A percentile compares a stretch with the other conserved stretches of the same genome.
phyloP scores from a whole-genome alignment of 2,797 vertebrate species.

The Linurgus olivaceus region DNA sequence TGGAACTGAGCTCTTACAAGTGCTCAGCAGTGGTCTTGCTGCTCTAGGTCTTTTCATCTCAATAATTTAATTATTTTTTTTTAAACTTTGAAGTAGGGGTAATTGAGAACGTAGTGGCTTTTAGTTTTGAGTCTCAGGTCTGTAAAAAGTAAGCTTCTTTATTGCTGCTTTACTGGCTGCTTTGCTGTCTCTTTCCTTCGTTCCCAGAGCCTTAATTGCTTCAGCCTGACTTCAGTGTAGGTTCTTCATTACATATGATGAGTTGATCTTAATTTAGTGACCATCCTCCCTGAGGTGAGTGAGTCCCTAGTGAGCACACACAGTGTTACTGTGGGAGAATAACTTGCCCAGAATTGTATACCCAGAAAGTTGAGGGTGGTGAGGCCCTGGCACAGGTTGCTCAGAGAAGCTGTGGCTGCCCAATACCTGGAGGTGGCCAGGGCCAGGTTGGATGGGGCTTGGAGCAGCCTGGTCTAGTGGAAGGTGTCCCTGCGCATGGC shows the following conservation, averaged over 20 bases:
- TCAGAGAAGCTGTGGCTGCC: not conserved
- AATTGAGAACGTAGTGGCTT: not conserved
- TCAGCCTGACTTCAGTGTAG: not conserved
- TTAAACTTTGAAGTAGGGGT: not conserved
- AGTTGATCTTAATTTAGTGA: not conserved
- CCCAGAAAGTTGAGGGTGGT: not conserved
- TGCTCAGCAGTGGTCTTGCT: not conserved
- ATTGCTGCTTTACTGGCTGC: not conserved
- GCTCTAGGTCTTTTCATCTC: not conserved
- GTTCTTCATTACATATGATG: not conserved
- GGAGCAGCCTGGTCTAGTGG: not conserved
- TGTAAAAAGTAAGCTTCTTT: not conserved
- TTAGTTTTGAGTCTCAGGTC: not conserved
- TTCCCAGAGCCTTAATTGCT: not conserved
- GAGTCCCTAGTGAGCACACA: not conserved
- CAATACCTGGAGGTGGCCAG: not conserved
- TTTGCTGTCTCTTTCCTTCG: not conserved
- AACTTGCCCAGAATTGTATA: not conserved
- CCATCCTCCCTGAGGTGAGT: not conserved
- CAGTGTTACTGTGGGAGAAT: not conserved
- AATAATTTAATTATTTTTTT: not conserved
- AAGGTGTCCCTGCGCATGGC: not conserved
- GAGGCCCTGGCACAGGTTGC: not conserved
- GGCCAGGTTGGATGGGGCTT: not conserved
- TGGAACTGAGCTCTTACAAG: not conserved